Percentiles rank a stretch among this genome's conserved stretches.
These are phyloP conservation scores for Papilio gigon DNA, from an alignment of 2,888 invertebrate species.

Conservation along the genomic window DNA sequence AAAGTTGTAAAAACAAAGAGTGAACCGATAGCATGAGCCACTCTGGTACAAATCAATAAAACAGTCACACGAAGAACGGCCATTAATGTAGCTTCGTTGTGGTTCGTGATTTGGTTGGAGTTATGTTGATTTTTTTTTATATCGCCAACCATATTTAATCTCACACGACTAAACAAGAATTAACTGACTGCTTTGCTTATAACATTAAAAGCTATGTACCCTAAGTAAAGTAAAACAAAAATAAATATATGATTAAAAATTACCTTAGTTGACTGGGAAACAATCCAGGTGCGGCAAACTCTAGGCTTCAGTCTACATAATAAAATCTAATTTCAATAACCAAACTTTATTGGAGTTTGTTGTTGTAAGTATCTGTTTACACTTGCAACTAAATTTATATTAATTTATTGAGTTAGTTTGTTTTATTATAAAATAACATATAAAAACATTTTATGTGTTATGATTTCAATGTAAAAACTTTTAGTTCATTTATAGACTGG, in stretches of 20 bases:
- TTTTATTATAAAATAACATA: not conserved
- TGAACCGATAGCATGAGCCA: not conserved
- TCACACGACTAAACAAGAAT: not conserved
- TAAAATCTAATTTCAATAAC: not conserved
- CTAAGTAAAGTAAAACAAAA: not conserved
- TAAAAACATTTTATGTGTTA: too few species aligned
- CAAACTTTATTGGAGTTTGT: constrained; percentile 1
- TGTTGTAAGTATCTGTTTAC: not conserved
- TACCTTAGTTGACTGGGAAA: not conserved
- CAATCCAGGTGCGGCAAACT: not conserved
- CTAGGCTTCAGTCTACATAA: not conserved
- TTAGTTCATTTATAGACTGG: too few species aligned
- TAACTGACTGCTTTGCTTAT: not conserved
- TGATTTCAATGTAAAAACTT: too few species aligned
- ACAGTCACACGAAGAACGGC: not conserved
- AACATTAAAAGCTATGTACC: not conserved
- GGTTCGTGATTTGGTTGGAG: not conserved
- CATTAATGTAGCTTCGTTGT: not conserved
- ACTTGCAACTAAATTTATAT: not conserved
- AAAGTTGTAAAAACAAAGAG: not conserved
- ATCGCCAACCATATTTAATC: not conserved
- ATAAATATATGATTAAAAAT: not conserved
- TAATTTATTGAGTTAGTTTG: not conserved
- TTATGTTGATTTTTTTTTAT: not conserved
- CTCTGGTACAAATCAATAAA: not conserved